A percentile compares a stretch with the other conserved stretches of the same genome.
These are phyloP conservation scores for Limnodromus scolopaceus DNA, from an alignment of 2,797 vertebrate species.

Conservation along the genomic window DNA sequence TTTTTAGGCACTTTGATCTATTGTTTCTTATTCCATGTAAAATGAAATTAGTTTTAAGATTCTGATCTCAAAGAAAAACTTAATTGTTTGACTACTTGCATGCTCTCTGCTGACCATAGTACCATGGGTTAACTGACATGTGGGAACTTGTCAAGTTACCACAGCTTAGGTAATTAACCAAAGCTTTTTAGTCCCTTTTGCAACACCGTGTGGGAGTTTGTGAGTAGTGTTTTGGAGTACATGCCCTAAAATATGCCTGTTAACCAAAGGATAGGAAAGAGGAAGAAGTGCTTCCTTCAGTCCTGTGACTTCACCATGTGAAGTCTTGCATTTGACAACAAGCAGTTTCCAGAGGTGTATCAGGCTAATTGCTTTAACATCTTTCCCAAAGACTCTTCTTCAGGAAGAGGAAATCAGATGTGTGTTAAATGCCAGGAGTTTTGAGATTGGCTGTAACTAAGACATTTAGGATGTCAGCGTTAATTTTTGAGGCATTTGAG, in stretches of 20 bases:
- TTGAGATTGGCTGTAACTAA: not conserved
- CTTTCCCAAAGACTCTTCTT: not conserved
- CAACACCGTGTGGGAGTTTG: not conserved
- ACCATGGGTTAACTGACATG: not conserved
- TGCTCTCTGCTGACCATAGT: not conserved
- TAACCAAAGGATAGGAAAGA: not conserved
- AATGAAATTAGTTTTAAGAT: not conserved
- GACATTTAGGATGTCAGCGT: not conserved
- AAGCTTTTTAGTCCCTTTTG: not conserved
- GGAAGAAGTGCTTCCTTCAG: not conserved
- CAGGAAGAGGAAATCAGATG: not conserved
- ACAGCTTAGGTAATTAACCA: not conserved
- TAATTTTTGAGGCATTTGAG: not conserved
- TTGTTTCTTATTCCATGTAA: not conserved
- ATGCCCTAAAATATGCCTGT: not conserved
- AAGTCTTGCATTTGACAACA: not conserved
- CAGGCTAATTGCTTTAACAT: not conserved
- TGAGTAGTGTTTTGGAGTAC: not conserved
- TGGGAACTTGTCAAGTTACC: not conserved
- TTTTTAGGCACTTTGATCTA: not conserved
- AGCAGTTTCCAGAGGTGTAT: not conserved
- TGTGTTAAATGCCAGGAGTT: not conserved
- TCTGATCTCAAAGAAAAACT: not conserved
- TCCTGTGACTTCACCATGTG: not conserved
- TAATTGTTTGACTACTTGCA: not conserved